phyloP scores from a whole-genome alignment of 1,140 invertebrate genomes.

The Drosophila ananassae region DNA sequence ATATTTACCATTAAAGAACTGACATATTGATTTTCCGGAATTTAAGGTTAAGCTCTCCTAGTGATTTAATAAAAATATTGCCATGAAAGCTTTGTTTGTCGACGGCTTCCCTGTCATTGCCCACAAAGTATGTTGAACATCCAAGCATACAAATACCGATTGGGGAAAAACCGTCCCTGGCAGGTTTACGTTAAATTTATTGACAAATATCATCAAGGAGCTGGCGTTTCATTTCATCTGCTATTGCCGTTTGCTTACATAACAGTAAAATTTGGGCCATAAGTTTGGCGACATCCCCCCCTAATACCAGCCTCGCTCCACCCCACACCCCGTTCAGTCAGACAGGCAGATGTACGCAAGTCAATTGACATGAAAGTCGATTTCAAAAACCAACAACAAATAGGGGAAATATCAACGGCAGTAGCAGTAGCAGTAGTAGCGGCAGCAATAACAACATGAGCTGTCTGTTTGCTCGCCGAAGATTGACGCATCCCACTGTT shows the following conservation, averaged over 20 bases:
- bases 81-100: constrained; percentile 27
- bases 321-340: constrained; percentile 14
- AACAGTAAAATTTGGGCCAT: constrained; percentile 75
- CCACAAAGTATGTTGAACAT: constrained; percentile 27
- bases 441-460: constrained; percentile 54
- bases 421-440: constrained; percentile 20
- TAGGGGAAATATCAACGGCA: constrained; percentile 56
- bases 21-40: neutral
- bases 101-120: constrained; percentile 32
- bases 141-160: constrained; percentile 9
- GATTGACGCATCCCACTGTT: constrained; percentile 41
- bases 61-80: constrained; percentile 11
- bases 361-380: constrained; percentile 80
- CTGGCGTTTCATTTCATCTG: constrained; percentile 75
- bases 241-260: constrained; percentile 63
- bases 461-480: constrained; percentile 44
- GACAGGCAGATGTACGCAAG: constrained; percentile 68
- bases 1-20: neutral
- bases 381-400: constrained; percentile 77
- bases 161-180: constrained; percentile 32
- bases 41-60: neutral
- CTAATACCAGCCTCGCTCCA: neutral
- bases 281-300: constrained; percentile 56
- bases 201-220: constrained; percentile 77
- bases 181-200: constrained; percentile 74